Evolutionary conservation across 2,797 vertebrate genomes (phyloP).

Genomic region (Craterocephalus amniculus): DNA sequence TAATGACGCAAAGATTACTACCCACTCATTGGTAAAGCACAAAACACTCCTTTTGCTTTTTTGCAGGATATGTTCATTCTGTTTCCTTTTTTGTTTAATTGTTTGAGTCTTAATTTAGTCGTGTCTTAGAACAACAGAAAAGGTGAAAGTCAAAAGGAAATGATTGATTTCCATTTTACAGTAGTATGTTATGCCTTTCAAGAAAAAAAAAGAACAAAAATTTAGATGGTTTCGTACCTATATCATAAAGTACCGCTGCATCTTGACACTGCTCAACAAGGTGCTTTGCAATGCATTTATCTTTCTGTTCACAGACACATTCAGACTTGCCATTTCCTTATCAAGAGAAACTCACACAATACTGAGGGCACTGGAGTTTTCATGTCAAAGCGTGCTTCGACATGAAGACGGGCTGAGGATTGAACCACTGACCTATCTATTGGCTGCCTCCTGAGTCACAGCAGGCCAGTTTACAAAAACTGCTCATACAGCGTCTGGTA

Average conservation of each 20-base stretch:
- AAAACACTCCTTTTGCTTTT: not conserved
- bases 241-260: not conserved
- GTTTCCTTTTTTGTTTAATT: not conserved
- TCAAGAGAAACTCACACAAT: not conserved
- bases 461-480: not conserved
- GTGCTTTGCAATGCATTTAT: not conserved
- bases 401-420: not conserved
- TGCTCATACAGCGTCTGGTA: slow-evolving; percentile 11
- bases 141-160: not conserved
- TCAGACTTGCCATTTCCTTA: not conserved
- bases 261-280: not conserved
- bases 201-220: not conserved
- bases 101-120: not conserved
- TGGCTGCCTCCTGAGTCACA: not conserved
- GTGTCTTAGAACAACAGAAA: not conserved
- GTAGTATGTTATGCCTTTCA: not conserved
- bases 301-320: not conserved
- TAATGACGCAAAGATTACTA: not conserved
- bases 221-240: not conserved
- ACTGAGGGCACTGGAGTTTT: not conserved
- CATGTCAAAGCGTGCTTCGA: not conserved
- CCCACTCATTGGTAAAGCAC: not conserved
- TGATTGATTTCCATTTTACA: not conserved
- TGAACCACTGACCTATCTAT: not conserved
- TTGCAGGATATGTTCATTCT: not conserved